Evolutionary conservation across 2,113 vertebrate species (phyloP), one percentile per base, ranked within the genome.

Genomic region (Peromyscus maniculatus): DNA sequence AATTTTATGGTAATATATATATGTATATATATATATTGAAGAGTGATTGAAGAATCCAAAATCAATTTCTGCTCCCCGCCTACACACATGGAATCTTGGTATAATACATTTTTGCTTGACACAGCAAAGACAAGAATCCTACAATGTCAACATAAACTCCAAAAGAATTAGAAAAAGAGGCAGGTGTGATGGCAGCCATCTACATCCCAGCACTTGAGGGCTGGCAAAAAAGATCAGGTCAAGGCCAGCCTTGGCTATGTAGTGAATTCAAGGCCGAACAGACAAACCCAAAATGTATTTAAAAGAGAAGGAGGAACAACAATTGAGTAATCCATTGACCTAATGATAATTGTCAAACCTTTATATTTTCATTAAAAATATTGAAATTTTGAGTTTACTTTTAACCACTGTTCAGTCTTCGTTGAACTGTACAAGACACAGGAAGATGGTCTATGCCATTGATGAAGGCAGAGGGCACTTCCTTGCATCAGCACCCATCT

Each of bases 341-440:
- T 74, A 21, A 39, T 16, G 74, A 59, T n/a, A 69, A 75, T 43
- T 72, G 39, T 86, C 59, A 94, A 46, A 31, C 75, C 15, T 95
- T 57, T 69, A n/a, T 69, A 31, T 64, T 69, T 26, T 82, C 13
- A 52, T 62, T 19, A n/a, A 89, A 89, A 95, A 5, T 67, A 12
- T 16, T 88, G 19, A 89, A 87, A 74, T 88, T 28, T 46, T 33
- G 4, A 93, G 74, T 89, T 93, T 74, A 91, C 33, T 79, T 89
- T 74, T 74, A 88, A 67, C 43, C 57, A 13, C 39, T 46, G 31
- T 52, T 84, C 1, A 91, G 3, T 33, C 16, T 66, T 46, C 91
- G 15, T 97, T 95, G 0, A 89, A 1, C 83, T 52, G 46, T 46
- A n/a, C 0, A 1, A 87, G 46, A 43, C 13, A 4, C 43, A 62